A percentile compares a stretch with the other conserved stretches of the same genome.
Evolutionary conservation across 2,888 invertebrate species (phyloP).

Genomic region (Plagiodera versicolora): DNA sequence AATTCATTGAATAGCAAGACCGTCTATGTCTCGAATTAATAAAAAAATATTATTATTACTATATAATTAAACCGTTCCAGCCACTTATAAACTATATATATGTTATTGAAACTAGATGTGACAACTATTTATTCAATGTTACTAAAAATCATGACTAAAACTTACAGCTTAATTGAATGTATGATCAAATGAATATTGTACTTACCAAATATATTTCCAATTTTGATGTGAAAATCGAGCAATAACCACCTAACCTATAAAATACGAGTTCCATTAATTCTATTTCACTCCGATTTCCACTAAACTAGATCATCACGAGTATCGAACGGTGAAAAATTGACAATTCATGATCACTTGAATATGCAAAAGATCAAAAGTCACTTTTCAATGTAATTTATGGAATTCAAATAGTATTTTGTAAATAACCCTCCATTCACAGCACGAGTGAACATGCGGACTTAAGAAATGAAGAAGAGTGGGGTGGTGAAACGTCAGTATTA

Average conservation of each 20-base stretch:
- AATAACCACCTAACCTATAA: constrained; percentile 18
- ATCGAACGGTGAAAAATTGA: not conserved
- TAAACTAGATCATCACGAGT: not conserved
- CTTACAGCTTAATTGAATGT: not conserved
- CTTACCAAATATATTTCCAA: constrained; percentile 26
- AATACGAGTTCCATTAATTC: not conserved
- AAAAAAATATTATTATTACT: too few species aligned
- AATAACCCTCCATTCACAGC: not conserved
- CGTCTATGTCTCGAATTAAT: too few species aligned
- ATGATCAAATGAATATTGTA: not conserved
- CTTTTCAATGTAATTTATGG: constrained; percentile 13
- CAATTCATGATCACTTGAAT: constrained; percentile 18
- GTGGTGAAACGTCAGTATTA: not conserved
- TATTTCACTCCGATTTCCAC: not conserved
- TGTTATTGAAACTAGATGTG: too few species aligned
- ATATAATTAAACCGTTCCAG: too few species aligned
- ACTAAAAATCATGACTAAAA: constrained; percentile 12
- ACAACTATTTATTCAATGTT: not conserved
- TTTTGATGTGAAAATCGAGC: constrained; percentile 10
- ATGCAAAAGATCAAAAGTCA: constrained; percentile 29
- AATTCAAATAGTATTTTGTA: not conserved
- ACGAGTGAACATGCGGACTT: not conserved
- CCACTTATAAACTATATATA: too few species aligned
- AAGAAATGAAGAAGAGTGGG: not conserved
- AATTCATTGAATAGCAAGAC: too few species aligned